Evolutionary conservation across 2,888 invertebrate genomes (phyloP), one percentile per base, ranked within the genome.

Genomic region (Blastobasis lacticolella): DNA sequence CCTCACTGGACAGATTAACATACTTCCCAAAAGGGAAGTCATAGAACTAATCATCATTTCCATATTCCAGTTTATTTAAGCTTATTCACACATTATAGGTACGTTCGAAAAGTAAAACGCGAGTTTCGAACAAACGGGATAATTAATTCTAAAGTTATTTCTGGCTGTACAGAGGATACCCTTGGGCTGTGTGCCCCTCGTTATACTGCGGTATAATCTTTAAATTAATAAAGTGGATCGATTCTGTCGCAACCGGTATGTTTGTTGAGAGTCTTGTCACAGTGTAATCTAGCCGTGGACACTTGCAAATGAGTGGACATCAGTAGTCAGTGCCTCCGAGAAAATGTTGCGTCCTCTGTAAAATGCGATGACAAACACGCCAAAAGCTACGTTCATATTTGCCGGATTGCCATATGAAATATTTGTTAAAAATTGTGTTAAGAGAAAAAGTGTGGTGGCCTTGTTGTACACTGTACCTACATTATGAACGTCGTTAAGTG

Each of bases 241-340:
- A 61, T 71, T 73, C 63, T 67, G 51, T 68, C 66, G 61, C 56
- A 58, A 74, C 75, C 67, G 66, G 75, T 73, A 73, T 67, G 73
- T 76, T 77, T 73, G 75, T 73, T 71, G 73, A 71, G 69, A 64
- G 23, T 23, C 70, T 68, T 69, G 77, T 79, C 78, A 77, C 75
- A 79, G 73, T 61, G 68, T 75, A 79, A 81, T 81, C 79, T 81
- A 75, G 68, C 57, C 59, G 58, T 63, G 63, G 79, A 77, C 79
- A 76, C 73, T 79, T 79, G 78, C 73, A 79, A 81, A 81, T 81
- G 77, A 75, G 69, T 61, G 66, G 68, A 66, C 75, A 75, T 78
- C 74, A 73, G 63, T 78, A 62, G 66, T 64, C 62, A 10, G 42
- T 42, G 5, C 42, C n/a, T n/a, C 7, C 42, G 23, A 23, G 23